Conservation (phyloP, 1,140 invertebrate genomes). For the Dendrolimus kikuchii region DNA sequence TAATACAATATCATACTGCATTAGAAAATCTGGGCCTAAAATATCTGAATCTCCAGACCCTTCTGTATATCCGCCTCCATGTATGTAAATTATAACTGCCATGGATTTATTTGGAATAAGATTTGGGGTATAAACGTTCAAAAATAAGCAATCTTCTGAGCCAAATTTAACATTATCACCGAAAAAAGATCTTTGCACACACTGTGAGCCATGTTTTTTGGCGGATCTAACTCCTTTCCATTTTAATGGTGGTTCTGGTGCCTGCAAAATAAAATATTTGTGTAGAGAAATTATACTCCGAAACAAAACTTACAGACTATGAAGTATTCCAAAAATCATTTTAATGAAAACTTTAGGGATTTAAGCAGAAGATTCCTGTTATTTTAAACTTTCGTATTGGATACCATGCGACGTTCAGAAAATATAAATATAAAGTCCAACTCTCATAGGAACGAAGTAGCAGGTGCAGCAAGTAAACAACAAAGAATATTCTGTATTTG, state of each 20-base stretch:
- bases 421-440: too few relatives aligned
- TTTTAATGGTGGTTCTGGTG: background rate
- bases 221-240: constrained; percentile 3
- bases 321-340: too few relatives aligned
- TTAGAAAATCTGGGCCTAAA: constrained; percentile 16
- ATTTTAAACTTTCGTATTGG: too few relatives aligned
- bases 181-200: background rate
- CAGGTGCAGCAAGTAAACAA: too few relatives aligned
- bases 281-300: background rate
- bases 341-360: too few relatives aligned
- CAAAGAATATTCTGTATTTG: too few relatives aligned
- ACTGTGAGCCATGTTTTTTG: background rate
- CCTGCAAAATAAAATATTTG: constrained; percentile 2
- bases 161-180: background rate
- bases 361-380: too few relatives aligned
- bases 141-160: background rate
- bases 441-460: too few relatives aligned
- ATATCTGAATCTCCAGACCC: constrained; percentile 8
- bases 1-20: constrained; percentile 9
- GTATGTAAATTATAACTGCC: constrained; percentile 16
- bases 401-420: too few relatives aligned
- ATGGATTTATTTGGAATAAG: background rate
- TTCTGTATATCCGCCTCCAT: constrained; percentile 8
- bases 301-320: too few relatives aligned
- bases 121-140: constrained; percentile 1